Evolutionary conservation across 2,113 vertebrate species (phyloP).

Genomic region (Indicator maculatus): DNA sequence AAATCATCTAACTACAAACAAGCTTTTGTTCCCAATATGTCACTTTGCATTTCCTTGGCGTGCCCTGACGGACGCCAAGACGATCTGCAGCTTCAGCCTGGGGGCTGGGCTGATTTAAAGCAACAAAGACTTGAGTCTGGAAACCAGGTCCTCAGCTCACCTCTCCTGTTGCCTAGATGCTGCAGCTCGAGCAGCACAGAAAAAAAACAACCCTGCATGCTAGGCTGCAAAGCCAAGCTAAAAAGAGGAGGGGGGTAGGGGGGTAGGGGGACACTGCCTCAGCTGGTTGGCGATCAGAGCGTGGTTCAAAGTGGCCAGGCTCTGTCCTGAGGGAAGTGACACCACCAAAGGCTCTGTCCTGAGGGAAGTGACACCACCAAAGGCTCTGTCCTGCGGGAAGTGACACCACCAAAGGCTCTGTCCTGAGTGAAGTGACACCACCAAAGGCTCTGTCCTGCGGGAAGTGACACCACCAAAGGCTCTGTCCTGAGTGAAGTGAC

Average conservation of each 20-base stretch:
- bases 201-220: background rate
- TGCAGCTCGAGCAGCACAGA: slow-evolving; percentile 36
- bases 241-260: slow-evolving; percentile 23
- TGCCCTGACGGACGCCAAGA: background rate
- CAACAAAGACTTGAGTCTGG: background rate
- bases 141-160: slow-evolving; percentile 63
- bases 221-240: slow-evolving; percentile 37
- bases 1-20: background rate
- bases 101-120: background rate
- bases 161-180: slow-evolving; percentile 36
- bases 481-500: too few relatives aligned
- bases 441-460: too few relatives aligned
- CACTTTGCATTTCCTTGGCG: background rate
- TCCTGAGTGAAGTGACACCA: too few relatives aligned
- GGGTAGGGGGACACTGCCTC: background rate
- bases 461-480: too few relatives aligned
- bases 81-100: background rate
- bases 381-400: too few relatives aligned
- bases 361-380: too few relatives aligned
- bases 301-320: background rate
- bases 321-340: background rate
- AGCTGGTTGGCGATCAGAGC: background rate
- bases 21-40: slow-evolving; percentile 28
- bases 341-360: background rate
- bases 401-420: too few relatives aligned